Conservation (phyloP, 1,140 invertebrate species). For the Theocolax elegans region DNA sequence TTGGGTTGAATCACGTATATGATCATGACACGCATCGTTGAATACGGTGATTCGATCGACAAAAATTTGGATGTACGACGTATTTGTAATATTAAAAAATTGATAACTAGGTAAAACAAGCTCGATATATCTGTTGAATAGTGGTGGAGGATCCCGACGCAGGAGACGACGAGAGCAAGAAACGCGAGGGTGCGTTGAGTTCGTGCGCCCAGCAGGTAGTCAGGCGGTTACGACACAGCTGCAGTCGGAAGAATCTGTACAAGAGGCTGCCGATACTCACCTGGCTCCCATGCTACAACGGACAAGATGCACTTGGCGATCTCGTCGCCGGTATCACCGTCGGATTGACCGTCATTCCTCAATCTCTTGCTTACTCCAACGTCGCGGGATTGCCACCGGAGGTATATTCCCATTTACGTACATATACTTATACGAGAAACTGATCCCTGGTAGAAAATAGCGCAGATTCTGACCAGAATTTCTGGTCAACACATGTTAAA, state of each 20-base stretch:
- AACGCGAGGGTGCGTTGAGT: conserved; percentile 49
- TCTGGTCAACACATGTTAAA: too few species aligned
- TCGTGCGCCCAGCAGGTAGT: neutral
- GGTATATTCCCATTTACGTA: conserved; percentile 57
- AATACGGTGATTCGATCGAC: too few species aligned
- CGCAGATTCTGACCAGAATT: too few species aligned
- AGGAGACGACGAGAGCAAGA: conserved; percentile 51
- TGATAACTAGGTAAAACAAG: too few species aligned
- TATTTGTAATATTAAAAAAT: too few species aligned
- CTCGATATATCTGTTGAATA: too few species aligned
- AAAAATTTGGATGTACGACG: too few species aligned
- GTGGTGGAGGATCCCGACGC: conserved; percentile 60
- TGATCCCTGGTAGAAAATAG: too few species aligned
- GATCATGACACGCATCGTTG: too few species aligned
- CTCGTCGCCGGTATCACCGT: conserved; percentile 88
- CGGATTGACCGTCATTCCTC: conserved; percentile 85
- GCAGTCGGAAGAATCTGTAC: conserved; percentile 76
- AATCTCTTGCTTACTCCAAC: conserved; percentile 85
- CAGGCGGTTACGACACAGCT: conserved; percentile 57
- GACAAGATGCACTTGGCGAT: conserved; percentile 77
- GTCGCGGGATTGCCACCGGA: conserved; percentile 83
- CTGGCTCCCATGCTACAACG: conserved; percentile 80
- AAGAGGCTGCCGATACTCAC: conserved; percentile 77
- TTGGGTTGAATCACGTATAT: too few species aligned
- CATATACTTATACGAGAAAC: too few species aligned